A percentile compares a stretch with the other conserved stretches of the same genome.
These are phyloP conservation scores for Monarcha castaneiventris DNA, from an alignment of 2,113 vertebrate genomes.

Conservation along the genomic window DNA sequence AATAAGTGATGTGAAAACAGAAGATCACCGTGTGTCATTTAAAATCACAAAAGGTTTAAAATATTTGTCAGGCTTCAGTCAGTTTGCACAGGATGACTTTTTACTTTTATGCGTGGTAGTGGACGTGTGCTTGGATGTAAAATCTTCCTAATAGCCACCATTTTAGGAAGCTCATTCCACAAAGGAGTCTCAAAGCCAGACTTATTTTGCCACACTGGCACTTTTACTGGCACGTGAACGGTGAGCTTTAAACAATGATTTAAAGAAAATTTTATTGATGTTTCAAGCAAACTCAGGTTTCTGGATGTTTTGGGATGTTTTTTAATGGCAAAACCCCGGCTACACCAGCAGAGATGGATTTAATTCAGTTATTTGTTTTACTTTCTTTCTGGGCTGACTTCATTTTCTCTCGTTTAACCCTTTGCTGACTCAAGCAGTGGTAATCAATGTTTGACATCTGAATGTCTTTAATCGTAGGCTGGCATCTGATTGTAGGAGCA, in stretches of 20 bases:
- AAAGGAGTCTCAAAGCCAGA: not conserved
- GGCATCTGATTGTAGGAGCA: not conserved
- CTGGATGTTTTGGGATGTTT: not conserved
- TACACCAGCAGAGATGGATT: not conserved
- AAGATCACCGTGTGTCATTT: not conserved
- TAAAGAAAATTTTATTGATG: conserved; percentile 8
- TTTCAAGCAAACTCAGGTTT: not conserved
- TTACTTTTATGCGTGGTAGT: not conserved
- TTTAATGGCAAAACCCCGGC: not conserved
- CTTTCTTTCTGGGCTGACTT: not conserved
- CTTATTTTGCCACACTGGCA: not conserved
- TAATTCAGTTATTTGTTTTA: not conserved
- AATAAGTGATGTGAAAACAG: not conserved
- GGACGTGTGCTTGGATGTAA: not conserved
- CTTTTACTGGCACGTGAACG: not conserved
- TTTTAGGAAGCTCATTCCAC: not conserved
- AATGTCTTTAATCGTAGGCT: not conserved
- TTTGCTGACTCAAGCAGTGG: not conserved
- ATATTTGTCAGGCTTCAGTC: not conserved
- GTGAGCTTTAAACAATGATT: conserved; percentile 8
- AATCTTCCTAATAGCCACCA: conserved; percentile 14
- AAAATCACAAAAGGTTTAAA: conserved; percentile 3
- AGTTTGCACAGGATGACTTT: not conserved
- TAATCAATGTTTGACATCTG: not conserved
- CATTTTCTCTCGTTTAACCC: not conserved